phyloP scores from a whole-genome alignment of 2,797 vertebrate genomes.

The Bradypodion pumilum region DNA sequence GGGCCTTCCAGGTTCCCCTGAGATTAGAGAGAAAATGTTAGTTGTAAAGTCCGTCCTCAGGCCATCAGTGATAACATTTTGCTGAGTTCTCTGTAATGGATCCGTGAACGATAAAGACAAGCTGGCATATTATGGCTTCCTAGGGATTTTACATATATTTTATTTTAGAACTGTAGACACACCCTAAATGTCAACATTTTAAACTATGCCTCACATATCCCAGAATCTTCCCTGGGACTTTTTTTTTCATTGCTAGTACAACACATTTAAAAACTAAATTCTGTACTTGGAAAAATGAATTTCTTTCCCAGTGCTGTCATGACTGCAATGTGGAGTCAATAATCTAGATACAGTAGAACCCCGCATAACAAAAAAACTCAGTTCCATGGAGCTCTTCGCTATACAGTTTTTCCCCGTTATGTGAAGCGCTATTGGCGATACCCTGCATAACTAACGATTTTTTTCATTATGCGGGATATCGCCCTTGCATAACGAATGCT shows the following conservation, averaged over 20 bases:
- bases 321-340: too few relatives aligned
- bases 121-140: neutral
- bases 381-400: too few relatives aligned
- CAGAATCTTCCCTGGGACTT: neutral
- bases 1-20: slow-evolving; percentile 21
- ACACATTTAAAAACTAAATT: neutral
- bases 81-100: too few relatives aligned
- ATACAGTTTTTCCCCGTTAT: too few relatives aligned
- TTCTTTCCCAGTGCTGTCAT: neutral
- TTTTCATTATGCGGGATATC: too few relatives aligned
- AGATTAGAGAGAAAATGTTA: slow-evolving; percentile 43
- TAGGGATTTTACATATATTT: neutral
- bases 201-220: neutral
- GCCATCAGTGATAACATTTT: neutral
- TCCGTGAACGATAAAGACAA: neutral
- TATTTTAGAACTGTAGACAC: neutral
- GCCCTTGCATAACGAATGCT: too few relatives aligned
- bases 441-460: too few relatives aligned
- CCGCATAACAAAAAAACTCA: too few relatives aligned
- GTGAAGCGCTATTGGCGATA: too few relatives aligned
- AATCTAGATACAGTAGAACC: too few relatives aligned
- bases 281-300: neutral
- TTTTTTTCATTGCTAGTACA: neutral
- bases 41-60: too few relatives aligned
- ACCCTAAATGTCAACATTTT: neutral